Base-by-base conservation (phyloP, 2,797 vertebrate genomes). In the Botia almorhae region DNA sequence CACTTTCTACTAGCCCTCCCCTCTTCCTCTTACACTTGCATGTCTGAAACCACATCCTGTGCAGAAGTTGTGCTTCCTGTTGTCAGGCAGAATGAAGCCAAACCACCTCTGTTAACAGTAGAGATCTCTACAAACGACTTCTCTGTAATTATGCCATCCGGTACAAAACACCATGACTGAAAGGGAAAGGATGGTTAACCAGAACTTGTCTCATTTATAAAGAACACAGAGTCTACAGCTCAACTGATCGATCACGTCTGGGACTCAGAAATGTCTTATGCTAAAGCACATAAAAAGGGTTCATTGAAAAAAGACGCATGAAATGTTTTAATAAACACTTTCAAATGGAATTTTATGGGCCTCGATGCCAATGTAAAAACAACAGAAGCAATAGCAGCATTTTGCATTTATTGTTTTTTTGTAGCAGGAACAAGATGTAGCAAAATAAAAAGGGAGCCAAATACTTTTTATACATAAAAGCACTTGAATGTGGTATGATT, bases 11-110 rank as follows among this genome's bases (percentile, higher is more conserved):
- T 26, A 81, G 82, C 83, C 87, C 83, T 84, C 86, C 76, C 75
- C 87, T 81, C 88, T 89, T 87, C 87, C 85, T 87, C 87, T 85
- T 81, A 85, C 78, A 67, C 79, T 85, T 65, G 74, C 79, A 82
- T 79, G 74, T 83, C 72, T 72, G 69, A 83, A 86, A 88, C 82
- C 87, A 89, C 87, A 89, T 89, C 88, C 87, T 89, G 81, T 84
- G 80, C 67, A 68, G 82, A 78, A 83, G 63, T 19, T 55, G 60
- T 73, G 80, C 83, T 88, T 89, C 86, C 85, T 85, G 87, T 90
- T 87, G 82, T 74, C 78, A 83, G 78, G 36, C 77, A 74, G 76
- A 81, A 76, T 48, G 68, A 74, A 79, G 83, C 50, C 61, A 71
- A 74, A 68, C 67, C 29, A 51, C 3, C 72, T 23, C 56, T 56